These are phyloP conservation scores for Paedocypris sp. DNA, from an alignment of 2,113 vertebrate species.

Conservation along the genomic window DNA sequence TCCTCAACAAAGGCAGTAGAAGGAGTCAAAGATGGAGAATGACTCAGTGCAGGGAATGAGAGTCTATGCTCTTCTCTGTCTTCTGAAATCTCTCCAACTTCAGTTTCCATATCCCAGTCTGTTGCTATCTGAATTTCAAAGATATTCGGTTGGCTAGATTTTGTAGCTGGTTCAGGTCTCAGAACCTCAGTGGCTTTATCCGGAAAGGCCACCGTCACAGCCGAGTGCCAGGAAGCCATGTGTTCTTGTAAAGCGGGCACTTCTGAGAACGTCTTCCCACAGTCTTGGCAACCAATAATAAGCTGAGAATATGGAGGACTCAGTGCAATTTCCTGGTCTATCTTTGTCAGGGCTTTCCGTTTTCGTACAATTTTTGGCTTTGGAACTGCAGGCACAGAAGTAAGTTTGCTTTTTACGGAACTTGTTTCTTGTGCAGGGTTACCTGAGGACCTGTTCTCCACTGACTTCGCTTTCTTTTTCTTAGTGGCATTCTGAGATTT, in stretches of 20 bases:
- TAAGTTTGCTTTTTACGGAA: constrained; percentile 1
- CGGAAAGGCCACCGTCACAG: constrained; percentile 38
- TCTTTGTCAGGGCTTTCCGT: constrained; percentile 50
- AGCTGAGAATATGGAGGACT: constrained; percentile 47
- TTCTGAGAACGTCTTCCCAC: constrained; percentile 55
- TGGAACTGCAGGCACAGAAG: not conserved
- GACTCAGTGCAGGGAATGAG: constrained; percentile 60
- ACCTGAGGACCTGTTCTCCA: constrained; percentile 18
- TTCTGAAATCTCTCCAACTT: constrained; percentile 47
- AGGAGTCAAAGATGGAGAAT: constrained; percentile 55
- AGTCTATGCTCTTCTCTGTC: constrained; percentile 45
- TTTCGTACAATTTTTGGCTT: constrained; percentile 56
- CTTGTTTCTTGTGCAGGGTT: not conserved
- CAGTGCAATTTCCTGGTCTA: constrained; percentile 54
- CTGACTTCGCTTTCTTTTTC: constrained; percentile 19
- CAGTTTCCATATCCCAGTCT: constrained; percentile 60
- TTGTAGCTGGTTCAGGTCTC: constrained; percentile 32
- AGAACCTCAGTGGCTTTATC: constrained; percentile 36
- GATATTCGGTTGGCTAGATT: not conserved
- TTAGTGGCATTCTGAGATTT: not conserved
- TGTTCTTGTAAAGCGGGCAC: constrained; percentile 59
- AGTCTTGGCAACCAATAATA: constrained; percentile 57
- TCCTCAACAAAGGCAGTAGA: constrained; percentile 36
- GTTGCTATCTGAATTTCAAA: constrained; percentile 44
- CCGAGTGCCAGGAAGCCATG: constrained; percentile 48